Percentiles rank a stretch among this genome's conserved stretches.
phyloP scores from a whole-genome alignment of 2,113 vertebrate species.

The Spilogale gracilis region DNA sequence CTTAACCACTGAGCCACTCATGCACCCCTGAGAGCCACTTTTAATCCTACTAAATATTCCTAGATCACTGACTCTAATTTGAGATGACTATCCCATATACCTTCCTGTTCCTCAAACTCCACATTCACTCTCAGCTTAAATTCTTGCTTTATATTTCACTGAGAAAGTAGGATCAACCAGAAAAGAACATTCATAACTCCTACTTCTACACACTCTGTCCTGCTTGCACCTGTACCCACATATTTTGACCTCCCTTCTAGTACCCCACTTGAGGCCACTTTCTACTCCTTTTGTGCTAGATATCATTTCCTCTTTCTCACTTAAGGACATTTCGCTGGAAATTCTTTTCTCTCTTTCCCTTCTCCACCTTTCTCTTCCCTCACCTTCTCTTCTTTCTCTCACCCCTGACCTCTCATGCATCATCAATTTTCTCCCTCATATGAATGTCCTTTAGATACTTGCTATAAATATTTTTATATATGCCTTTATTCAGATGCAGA shows the following conservation, averaged over 20 bases:
- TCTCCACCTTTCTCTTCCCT: too few species aligned
- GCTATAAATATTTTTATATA: background rate
- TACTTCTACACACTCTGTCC: background rate
- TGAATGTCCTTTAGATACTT: background rate
- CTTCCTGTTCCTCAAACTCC: background rate
- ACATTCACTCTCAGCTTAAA: background rate
- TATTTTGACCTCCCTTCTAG: background rate
- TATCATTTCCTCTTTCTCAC: background rate
- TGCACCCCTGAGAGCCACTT: background rate
- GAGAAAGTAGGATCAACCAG: background rate
- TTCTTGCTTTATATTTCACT: slow-evolving; percentile 3
- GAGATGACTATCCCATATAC: background rate
- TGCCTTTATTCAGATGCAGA: background rate
- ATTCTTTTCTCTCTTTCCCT: background rate
- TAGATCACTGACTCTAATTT: background rate
- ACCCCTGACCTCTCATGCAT: background rate
- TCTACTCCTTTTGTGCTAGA: background rate
- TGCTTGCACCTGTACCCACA: background rate
- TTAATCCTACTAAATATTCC: background rate
- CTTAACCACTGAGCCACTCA: too few species aligned
- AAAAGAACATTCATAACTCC: background rate
- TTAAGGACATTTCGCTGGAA: background rate
- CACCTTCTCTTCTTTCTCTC: background rate
- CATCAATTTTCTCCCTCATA: background rate
- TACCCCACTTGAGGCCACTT: background rate